Conservation (phyloP, 2,888 invertebrate genomes). For the Tromatobia lineatoria region DNA sequence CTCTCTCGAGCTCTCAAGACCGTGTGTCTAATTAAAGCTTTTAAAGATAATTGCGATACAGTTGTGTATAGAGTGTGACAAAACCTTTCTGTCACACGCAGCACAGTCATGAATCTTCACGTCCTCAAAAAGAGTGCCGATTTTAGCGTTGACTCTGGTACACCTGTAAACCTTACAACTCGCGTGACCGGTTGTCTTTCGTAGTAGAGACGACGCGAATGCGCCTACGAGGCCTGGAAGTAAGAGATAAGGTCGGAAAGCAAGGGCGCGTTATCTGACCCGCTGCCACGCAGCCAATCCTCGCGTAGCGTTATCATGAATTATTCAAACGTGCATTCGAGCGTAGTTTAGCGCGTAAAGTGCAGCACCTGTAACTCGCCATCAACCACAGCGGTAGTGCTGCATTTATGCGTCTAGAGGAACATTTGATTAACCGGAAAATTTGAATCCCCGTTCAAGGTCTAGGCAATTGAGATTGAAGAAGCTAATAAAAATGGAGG, state of each 20-base stretch:
- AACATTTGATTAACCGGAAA: neutral
- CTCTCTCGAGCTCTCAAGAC: slow-evolving; percentile 23
- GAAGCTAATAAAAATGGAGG: too few species aligned
- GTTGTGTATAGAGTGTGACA: slow-evolving; percentile 55
- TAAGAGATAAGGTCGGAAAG: slow-evolving; percentile 75
- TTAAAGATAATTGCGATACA: slow-evolving; percentile 47
- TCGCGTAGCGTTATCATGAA: slow-evolving; percentile 74
- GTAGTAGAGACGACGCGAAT: neutral
- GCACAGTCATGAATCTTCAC: neutral
- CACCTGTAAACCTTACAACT: slow-evolving; percentile 45
- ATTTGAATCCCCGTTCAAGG: neutral
- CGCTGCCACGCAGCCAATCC: slow-evolving; percentile 57
- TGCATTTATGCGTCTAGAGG: neutral
- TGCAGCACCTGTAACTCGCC: slow-evolving; percentile 45
- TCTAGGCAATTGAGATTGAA: neutral
- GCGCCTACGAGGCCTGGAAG: slow-evolving; percentile 36
- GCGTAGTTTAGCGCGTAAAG: slow-evolving; percentile 65
- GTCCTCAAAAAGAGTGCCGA: slow-evolving; percentile 14
- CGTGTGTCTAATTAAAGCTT: slow-evolving; percentile 18
- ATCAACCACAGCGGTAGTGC: slow-evolving; percentile 1
- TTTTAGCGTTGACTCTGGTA: neutral
- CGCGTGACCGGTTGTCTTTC: slow-evolving; percentile 45
- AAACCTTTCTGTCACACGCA: neutral
- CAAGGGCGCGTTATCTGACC: slow-evolving; percentile 77
- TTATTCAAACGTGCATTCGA: slow-evolving; percentile 74